Base-by-base conservation (phyloP, 1,140 invertebrate species). In the Anoplophora glabripennis region DNA sequence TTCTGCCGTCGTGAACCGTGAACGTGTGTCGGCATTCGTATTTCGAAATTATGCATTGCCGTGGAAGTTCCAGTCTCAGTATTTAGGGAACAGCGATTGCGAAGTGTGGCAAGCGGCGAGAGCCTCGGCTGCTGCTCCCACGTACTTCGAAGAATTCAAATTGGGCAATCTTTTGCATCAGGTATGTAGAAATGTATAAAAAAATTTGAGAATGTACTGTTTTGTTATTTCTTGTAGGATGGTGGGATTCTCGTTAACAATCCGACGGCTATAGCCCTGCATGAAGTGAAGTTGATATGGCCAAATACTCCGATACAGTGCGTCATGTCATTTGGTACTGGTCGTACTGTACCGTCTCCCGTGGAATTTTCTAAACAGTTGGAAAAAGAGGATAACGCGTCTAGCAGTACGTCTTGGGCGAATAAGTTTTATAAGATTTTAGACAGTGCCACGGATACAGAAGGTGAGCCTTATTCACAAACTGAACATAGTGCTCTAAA, bases 121-220 rank as follows among this genome's bases (percentile, higher is more conserved):
- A 70, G 94, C 93, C n/a, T 94, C 93, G 10, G 89, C 93, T 41
- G 93, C 94, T 48, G 94, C 94, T 17, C 94, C 94, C 1, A 90
- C 89, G 0, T 95, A 94, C 78, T 97, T 95, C 78, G 86, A 92
- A 73, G 92, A 95, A 73, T 93, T 89, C 68, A 81, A 83, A 63
- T 77, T 90, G 14, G 86, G 85, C 40, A 85, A 89, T 33, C 81
- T 84, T 66, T 75, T 94, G 59, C 90, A 94, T 76, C 89, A 93
- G 78, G 90, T 92, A 75, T 76, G 37, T 41, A 5, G 9, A 45
- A 3, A 2, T 28, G 21, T 28, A 5, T 28, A 2, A 28, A 28
- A 3, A 28, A 28, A 28, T 28, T 28, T 28, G 21, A 28, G 5
- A 28, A 28, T 28, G 14, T 17, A 14, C 18, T 45, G 15, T 17